phyloP scores from a whole-genome alignment of 2,797 vertebrate species.

The Gymnoscopelus microlampas region DNA sequence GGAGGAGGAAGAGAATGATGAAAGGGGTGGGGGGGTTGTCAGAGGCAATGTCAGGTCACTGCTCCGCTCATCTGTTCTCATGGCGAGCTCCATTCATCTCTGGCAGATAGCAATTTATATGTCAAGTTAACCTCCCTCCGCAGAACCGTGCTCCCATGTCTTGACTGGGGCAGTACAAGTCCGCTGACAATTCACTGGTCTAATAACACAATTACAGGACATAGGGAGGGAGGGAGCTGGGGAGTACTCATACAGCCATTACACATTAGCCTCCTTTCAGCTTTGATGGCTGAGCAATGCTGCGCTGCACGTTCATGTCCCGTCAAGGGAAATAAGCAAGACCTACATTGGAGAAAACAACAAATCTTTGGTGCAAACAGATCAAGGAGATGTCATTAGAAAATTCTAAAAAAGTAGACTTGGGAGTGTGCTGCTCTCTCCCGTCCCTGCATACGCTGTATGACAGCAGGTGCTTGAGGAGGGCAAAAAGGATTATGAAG shows the following conservation, averaged over 20 bases:
- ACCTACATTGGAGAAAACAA: constrained; percentile 22
- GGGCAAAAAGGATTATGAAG: too few relatives aligned
- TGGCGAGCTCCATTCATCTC: constrained; percentile 68
- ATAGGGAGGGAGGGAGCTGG: constrained; percentile 28
- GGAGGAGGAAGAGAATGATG: constrained; percentile 40
- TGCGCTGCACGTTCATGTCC: constrained; percentile 24
- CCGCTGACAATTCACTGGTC: constrained; percentile 62
- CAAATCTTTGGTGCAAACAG: constrained; percentile 24
- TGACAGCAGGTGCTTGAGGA: too few relatives aligned
- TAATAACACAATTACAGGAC: constrained; percentile 74
- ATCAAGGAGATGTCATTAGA: not conserved
- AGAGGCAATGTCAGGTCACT: constrained; percentile 70
- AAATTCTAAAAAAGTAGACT: not conserved
- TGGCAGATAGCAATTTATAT: constrained; percentile 76
- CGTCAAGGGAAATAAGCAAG: constrained; percentile 1
- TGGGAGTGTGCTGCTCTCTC: not conserved
- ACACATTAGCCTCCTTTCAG: constrained; percentile 69
- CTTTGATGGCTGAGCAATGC: constrained; percentile 27
- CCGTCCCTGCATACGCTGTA: too few relatives aligned
- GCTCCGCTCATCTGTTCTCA: constrained; percentile 69
- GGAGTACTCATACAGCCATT: constrained; percentile 53
- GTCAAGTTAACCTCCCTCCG: constrained; percentile 75
- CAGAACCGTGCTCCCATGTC: constrained; percentile 54
- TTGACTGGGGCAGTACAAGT: constrained; percentile 58
- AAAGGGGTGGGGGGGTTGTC: constrained; percentile 57